A percentile compares a stretch with the other conserved stretches of the same genome.
Evolutionary conservation across 2,113 vertebrate genomes (phyloP).

Genomic region (Egretta garzetta): DNA sequence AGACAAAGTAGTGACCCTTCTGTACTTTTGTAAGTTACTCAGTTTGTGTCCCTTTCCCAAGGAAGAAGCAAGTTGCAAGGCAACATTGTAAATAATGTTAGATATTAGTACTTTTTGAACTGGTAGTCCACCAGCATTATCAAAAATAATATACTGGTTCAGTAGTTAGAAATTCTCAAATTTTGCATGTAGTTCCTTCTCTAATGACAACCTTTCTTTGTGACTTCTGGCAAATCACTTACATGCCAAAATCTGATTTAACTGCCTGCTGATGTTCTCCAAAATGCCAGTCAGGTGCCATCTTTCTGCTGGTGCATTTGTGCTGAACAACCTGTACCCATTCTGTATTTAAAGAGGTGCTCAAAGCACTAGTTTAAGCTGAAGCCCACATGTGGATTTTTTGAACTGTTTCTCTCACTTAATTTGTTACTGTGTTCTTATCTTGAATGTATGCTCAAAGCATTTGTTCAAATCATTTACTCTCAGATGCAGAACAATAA

Average conservation of each 20-base stretch:
- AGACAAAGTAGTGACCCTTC: slow-evolving; percentile 96
- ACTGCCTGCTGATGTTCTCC: neutral
- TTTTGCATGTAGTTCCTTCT: neutral
- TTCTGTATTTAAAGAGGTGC: neutral
- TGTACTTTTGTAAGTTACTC: slow-evolving; percentile 90
- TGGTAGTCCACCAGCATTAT: neutral
- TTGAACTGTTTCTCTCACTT: neutral
- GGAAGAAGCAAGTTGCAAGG: neutral
- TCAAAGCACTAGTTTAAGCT: neutral
- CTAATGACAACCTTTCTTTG: neutral
- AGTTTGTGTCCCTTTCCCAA: neutral
- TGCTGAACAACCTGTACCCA: neutral
- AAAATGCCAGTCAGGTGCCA: neutral
- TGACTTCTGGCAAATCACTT: neutral
- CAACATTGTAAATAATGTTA: neutral
- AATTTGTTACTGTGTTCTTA: neutral
- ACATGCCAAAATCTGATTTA: neutral
- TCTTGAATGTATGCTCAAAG: neutral
- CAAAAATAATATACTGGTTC: neutral
- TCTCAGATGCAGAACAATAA: neutral
- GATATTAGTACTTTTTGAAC: neutral
- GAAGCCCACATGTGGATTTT: neutral
- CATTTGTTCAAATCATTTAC: neutral
- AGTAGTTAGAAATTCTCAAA: neutral
- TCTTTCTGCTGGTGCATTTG: neutral